Base-by-base conservation (phyloP, 1,140 invertebrate species). In the Drosophila nikananu region DNA sequence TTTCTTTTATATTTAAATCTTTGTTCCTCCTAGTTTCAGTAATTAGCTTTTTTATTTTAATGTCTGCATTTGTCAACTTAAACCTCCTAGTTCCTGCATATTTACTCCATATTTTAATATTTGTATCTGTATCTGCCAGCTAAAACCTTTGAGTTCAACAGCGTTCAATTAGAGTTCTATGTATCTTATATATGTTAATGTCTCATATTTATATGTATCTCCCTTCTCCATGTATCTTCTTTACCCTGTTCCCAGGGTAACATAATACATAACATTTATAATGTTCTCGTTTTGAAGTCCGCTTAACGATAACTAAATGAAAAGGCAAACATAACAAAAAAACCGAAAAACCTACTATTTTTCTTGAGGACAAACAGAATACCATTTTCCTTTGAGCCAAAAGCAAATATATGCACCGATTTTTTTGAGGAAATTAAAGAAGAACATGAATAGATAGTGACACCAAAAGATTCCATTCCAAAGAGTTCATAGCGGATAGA, bases 301-400 rank as follows among this genome's bases (percentile, higher is more conserved):
- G 13, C 67, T 60, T 42, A 60, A 60, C 67, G 37, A 60, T 37
- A 52, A 60, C 70, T 73, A 73, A 73, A 60, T 73, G 46, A 17
- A 72, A 73, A 37, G 23, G 30, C 46, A 73, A 72, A 73, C 42
- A 73, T 0, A 0, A 17, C 0, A 9, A 13, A 21, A 12, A 10
- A 21, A 44, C 19, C 2, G 5, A 19, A 44, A 44, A 44, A 44
- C 49, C n/a, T n/a, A 17, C n/a, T 7, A 27, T n/a, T 41, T 15
- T 71, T 49, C 37, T 25, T 35, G 35, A 6, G 19, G 7, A 44
- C 51, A 72, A 73, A 73, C 54, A 72, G 72, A 55, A 42, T 41
- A 19, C 42, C 42, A 73, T 73, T 72, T 72, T 21, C 37, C 41
- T 39, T 41, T n/a, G 37, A 37, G 51, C 21, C 21, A 49, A 21